Evolutionary conservation across 2,888 invertebrate genomes (phyloP).

Genomic region (Mactromeris polynyma): DNA sequence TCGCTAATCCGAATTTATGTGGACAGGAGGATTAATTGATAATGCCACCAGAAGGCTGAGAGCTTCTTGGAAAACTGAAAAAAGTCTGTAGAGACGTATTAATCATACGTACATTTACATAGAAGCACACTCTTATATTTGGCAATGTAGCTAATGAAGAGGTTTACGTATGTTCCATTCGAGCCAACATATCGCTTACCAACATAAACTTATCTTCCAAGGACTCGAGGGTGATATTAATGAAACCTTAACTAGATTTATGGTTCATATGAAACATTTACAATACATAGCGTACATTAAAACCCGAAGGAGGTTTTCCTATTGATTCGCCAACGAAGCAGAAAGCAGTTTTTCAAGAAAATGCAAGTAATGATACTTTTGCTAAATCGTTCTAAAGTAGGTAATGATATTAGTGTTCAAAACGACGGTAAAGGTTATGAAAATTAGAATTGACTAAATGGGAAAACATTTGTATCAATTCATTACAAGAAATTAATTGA

Average conservation of each 20-base stretch:
- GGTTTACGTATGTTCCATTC: not conserved
- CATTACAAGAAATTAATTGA: no score
- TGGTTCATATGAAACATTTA: not conserved
- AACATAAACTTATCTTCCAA: not conserved
- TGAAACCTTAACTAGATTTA: slow-evolving; percentile 23
- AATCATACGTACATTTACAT: not conserved
- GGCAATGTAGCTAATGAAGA: not conserved
- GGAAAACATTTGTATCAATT: no score
- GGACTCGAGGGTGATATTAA: not conserved
- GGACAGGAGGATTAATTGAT: not conserved
- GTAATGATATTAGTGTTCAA: no score
- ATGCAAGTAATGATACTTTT: not conserved
- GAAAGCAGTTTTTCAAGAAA: not conserved
- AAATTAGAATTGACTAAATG: no score
- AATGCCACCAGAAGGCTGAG: not conserved
- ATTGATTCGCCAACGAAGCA: not conserved
- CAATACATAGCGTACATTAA: not conserved
- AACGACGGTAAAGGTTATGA: no score
- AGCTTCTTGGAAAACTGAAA: not conserved
- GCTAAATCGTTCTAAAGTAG: not conserved
- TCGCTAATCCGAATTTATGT: not conserved
- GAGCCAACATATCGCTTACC: not conserved
- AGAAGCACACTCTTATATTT: not conserved
- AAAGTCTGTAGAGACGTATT: not conserved
- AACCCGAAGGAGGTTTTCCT: not conserved